These are phyloP conservation scores for Rousettus leschenaultii DNA, from an alignment of 2,113 vertebrate genomes.

Conservation along the genomic window DNA sequence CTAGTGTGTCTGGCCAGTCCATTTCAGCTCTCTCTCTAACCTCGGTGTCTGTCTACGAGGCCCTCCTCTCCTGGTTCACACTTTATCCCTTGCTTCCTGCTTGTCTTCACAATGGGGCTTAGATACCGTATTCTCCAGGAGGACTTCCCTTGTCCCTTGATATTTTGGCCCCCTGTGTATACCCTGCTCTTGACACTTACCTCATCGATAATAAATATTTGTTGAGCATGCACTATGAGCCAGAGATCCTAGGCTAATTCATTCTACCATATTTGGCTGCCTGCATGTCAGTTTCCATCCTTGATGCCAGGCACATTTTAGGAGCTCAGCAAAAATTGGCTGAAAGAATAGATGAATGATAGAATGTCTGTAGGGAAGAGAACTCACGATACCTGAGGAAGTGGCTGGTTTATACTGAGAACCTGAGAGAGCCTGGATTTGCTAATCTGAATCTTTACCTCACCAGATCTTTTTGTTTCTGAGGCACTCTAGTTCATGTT, in stretches of 20 bases:
- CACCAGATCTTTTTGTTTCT: not conserved
- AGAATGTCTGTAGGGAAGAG: not conserved
- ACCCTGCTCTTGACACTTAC: not conserved
- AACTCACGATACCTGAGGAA: not conserved
- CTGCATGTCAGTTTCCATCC: not conserved
- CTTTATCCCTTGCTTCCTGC: not conserved
- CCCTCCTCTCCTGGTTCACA: not conserved
- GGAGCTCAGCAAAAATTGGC: not conserved
- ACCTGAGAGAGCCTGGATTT: not conserved
- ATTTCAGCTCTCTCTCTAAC: not conserved
- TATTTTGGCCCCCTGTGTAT: not conserved
- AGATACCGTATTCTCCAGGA: not conserved
- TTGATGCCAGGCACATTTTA: not conserved
- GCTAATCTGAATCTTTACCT: not conserved
- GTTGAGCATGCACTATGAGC: not conserved
- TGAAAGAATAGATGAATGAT: not conserved
- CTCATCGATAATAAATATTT: not conserved
- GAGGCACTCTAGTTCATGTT: not conserved
- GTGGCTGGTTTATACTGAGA: not conserved
- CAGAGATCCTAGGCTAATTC: not conserved
- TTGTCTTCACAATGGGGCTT: not conserved
- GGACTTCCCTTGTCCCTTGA: not conserved
- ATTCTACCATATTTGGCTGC: not conserved
- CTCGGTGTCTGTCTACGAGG: not conserved
- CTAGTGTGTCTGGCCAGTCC: not conserved